These are phyloP conservation scores for Buceros bicornis DNA, from an alignment of 2,797 vertebrate species.

Conservation along the genomic window DNA sequence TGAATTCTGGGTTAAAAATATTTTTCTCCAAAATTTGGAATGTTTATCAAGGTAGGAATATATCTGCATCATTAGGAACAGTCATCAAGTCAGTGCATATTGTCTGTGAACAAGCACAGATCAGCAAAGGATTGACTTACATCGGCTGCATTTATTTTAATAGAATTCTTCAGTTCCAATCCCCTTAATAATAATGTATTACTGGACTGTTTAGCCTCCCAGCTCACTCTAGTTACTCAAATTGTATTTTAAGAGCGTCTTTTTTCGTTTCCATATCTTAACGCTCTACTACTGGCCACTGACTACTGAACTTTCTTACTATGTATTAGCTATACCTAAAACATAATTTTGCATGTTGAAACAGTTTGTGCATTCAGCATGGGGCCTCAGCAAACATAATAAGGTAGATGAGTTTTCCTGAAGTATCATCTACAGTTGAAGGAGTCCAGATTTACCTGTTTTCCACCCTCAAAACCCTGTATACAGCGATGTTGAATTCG, in stretches of 20 bases:
- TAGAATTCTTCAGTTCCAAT: background rate
- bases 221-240: background rate
- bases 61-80: background rate
- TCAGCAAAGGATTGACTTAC: background rate
- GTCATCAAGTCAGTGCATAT: background rate
- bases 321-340: background rate
- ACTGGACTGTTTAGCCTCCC: background rate
- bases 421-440: background rate
- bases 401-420: background rate
- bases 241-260: background rate
- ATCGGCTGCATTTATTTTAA: background rate
- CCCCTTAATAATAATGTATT: background rate
- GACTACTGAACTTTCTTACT: background rate
- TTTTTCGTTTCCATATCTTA: background rate
- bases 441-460: background rate
- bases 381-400: background rate
- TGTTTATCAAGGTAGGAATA: background rate
- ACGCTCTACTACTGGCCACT: background rate
- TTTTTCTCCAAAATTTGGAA: background rate
- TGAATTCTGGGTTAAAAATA: background rate
- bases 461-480: background rate
- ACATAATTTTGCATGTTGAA: background rate
- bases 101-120: background rate
- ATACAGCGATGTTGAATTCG: background rate
- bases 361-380: background rate